Evolutionary conservation across 1,140 invertebrate species (phyloP).

Genomic region (Meloidogyne floridensis): DNA sequence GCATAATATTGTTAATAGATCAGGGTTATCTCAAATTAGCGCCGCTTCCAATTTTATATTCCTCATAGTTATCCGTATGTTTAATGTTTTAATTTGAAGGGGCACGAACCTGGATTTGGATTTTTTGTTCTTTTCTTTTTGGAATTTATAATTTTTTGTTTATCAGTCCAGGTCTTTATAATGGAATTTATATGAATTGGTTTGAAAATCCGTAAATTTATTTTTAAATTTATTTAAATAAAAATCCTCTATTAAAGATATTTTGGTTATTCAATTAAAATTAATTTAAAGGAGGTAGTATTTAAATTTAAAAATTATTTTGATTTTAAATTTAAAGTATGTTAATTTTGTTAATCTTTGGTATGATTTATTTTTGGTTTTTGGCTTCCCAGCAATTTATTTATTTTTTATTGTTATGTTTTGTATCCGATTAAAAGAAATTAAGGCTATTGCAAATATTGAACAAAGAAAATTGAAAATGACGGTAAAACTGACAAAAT

Average conservation of each 20-base stretch:
- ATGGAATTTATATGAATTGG: conserved; percentile 12
- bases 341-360: not conserved
- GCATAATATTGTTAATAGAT: no score
- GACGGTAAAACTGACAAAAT: not conserved
- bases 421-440: not conserved
- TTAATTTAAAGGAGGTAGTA: not conserved
- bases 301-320: not conserved
- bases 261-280: not conserved
- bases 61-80: not conserved
- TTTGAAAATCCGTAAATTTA: conserved; percentile 15
- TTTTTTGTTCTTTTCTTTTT: not conserved
- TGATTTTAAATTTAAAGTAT: not conserved
- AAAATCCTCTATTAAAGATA: not conserved
- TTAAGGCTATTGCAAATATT: not conserved
- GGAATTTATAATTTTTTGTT: conserved; percentile 15
- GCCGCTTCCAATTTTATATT: no score
- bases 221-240: not conserved
- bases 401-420: conserved; percentile 14
- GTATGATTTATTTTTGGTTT: conserved; percentile 3
- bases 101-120: not conserved
- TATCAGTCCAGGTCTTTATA: conserved; percentile 6
- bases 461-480: not conserved
- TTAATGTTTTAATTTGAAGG: not conserved
- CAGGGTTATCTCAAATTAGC: no score
- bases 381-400: conserved; percentile 20